These are phyloP conservation scores for Hartigia nigra DNA, from an alignment of 2,888 invertebrate species.

Conservation along the genomic window DNA sequence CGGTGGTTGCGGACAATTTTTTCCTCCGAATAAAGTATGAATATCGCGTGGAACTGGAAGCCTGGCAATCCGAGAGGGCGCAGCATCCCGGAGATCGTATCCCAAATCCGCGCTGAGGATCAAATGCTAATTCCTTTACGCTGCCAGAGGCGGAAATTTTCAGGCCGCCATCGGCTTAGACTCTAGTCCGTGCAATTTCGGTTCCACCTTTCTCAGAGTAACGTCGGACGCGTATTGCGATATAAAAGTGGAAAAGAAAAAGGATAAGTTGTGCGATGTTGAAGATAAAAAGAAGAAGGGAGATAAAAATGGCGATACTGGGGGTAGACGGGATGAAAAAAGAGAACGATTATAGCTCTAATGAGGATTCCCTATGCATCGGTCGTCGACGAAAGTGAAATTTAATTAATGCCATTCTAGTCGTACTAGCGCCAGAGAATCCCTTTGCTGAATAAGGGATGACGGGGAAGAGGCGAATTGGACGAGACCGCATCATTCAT, in stretches of 20 bases:
- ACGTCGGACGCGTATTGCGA: background rate
- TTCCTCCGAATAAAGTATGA: conserved; percentile 22
- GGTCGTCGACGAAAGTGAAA: background rate
- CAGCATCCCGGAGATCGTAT: conserved; percentile 1
- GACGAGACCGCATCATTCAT: background rate
- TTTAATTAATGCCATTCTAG: background rate
- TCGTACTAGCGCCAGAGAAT: background rate
- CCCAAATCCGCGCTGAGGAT: conserved; percentile 29
- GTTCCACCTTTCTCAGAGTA: background rate
- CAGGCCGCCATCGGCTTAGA: background rate
- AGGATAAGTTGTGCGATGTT: background rate
- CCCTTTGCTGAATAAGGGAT: background rate
- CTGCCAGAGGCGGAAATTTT: conserved; percentile 53
- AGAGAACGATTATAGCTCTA: background rate
- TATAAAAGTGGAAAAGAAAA: background rate
- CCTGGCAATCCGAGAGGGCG: background rate
- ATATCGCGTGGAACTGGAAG: conserved; percentile 7
- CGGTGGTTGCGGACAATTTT: conserved; percentile 18
- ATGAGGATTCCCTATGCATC: conserved; percentile 7
- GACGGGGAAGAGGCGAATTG: background rate
- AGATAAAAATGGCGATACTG: background rate
- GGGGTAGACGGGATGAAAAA: background rate
- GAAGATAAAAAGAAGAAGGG: background rate
- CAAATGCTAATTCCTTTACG: conserved; percentile 59
- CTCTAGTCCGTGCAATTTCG: conserved; percentile 3